Base-by-base conservation (phyloP, 2,888 invertebrate species). In the Stenolophus ochropezus region DNA sequence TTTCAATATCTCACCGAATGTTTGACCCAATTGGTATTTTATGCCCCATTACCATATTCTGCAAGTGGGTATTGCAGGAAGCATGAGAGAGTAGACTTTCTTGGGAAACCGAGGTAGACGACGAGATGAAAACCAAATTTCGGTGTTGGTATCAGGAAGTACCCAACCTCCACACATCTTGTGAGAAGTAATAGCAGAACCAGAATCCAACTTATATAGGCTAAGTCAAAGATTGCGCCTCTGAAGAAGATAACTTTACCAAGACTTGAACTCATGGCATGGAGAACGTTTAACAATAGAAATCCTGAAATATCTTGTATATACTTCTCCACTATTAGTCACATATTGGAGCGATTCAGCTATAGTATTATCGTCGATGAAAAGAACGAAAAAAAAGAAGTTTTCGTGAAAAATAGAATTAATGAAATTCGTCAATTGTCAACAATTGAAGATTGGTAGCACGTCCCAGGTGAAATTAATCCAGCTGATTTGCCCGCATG, bases 401-500 rank as follows among this genome's bases (percentile, higher is more conserved):
- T 83, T 14, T 86, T 86, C 79, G 85, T 86, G 0, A 81, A 77
- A 23, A 87, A 87, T 71, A 56, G 85, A 47, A 83, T 86, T 4
- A 47, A 83, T 65, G 86, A 87, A 82, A 86, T 87, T n/a, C 82
- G 84, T 53, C 14, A 58, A 14, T 33, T 85, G 8, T 83, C 85
- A 6, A 11, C 76, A 0, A 51, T 74, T 0, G 73, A 83, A 11
- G 6, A 81, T 0, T 87, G 87, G 82, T n/a, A n/a, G n/a, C n/a
- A n/a, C n/a, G n/a, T 87, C 0, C 86, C 87, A 1, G 86, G 87
- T 0, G 11, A 27, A 1, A 20, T 82, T 1, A 87, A 87, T 79
- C 85, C 85, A 4, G 86, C 87, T 4, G 86, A 86, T 82, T 82
- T 86, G 4, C 85, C 86, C 2, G 86, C 86, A 0, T 58, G 87